Evolutionary conservation across 2,113 vertebrate species (phyloP), one percentile per base, ranked within the genome.

Genomic region (Strix aluco): DNA sequence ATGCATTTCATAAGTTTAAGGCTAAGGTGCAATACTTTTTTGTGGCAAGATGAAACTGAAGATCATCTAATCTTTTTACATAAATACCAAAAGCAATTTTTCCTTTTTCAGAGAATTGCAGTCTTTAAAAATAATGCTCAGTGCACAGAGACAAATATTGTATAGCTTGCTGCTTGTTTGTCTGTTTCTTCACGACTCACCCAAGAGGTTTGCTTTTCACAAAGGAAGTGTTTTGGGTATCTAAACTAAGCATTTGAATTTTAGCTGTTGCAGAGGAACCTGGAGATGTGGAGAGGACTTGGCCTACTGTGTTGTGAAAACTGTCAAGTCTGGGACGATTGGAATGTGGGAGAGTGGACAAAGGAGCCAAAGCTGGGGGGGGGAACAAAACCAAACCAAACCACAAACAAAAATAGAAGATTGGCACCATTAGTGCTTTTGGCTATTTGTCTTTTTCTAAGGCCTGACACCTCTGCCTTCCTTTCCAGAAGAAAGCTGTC

Each of bases 291-390:
- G 59, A 59, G 83, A 91, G 72, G 59, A 84, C 47, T 71, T 92
- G 83, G 44, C 75, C 91, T 84, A 25, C 47, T 71, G n/a, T 71
- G 46, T 88, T 83, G 67, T 88, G 69, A 94, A 96, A 92, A 81
- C 91, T 88, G 61, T 47, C 26, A 34, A 67, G 36, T 71, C 46
- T 81, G 86, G 81, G 55, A 69, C n/a, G 77, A 81, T 54, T 58
- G 72, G 74, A 63, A 19, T 59, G 55, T 90, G 46, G 34, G 55
- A 74, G 55, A 73, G 58, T 51, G 29, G 15, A 55, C 69, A 80
- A 92, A 86, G 59, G 42, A 73, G 26, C 14, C 7, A 59, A 87
- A 91, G 32, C 51, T 79, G 16, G 44, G 16, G 44, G 69, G 54
- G 40, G 58, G 38, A 54, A 15, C 42, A 44, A 46, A 17, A 16